Evolutionary conservation across 2,888 invertebrate genomes (phyloP).

Genomic region (Hedya salicella): DNA sequence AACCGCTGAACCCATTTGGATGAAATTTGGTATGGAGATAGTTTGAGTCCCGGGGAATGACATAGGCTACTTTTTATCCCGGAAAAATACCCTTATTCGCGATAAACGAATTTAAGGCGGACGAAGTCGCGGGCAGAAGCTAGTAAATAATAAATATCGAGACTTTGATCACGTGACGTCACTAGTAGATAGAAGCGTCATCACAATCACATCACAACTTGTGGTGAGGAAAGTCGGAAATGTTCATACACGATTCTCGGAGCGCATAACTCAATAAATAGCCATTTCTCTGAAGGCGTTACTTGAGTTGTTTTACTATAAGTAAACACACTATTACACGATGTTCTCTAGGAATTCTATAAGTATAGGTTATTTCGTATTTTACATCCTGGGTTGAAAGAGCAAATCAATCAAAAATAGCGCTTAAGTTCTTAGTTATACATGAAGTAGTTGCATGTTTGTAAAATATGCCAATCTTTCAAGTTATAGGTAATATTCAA

Average conservation of each 20-base stretch:
- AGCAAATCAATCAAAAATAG: background rate
- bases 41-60: too few relatives aligned
- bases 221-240: background rate
- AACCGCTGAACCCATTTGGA: too few relatives aligned
- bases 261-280: slow-evolving; percentile 10
- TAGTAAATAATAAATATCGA: too few relatives aligned
- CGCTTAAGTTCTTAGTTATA: background rate
- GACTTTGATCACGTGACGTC: too few relatives aligned
- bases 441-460: background rate
- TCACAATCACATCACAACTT: background rate
- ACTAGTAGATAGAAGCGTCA: too few relatives aligned
- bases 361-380: slow-evolving; percentile 11
- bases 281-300: slow-evolving; percentile 12
- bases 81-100: too few relatives aligned
- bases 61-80: too few relatives aligned
- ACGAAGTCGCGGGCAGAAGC: too few relatives aligned
- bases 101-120: too few relatives aligned
- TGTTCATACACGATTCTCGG: background rate
- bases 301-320: slow-evolving; percentile 32
- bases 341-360: background rate
- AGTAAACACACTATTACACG: slow-evolving; percentile 16
- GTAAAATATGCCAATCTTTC: background rate
- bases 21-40: too few relatives aligned
- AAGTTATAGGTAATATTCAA: too few relatives aligned
- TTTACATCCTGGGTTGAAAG: slow-evolving; percentile 10